Evolutionary conservation across 2,797 vertebrate species (phyloP).

Genomic region (Distichodus sexfasciatus): DNA sequence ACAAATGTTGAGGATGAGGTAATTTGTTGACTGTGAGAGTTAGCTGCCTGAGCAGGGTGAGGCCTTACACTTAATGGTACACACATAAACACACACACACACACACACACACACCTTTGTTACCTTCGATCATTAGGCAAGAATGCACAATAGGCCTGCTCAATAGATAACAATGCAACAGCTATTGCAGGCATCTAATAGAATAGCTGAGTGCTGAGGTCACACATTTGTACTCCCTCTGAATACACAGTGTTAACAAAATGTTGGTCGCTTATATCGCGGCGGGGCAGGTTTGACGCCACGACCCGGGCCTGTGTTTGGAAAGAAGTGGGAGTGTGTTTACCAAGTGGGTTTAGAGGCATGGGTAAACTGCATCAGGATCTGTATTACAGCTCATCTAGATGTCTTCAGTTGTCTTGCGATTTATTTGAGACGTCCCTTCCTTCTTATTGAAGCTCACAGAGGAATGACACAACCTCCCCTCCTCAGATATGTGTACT

Average conservation of each 20-base stretch:
- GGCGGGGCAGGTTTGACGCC: not conserved
- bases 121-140: not conserved
- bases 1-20: constrained; percentile 40
- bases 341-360: not conserved
- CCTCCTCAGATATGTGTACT: not conserved
- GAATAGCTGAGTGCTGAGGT: constrained; percentile 8
- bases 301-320: not conserved
- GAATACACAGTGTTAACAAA: not conserved
- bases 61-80: constrained; percentile 4
- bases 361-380: not conserved
- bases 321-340: not conserved
- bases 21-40: constrained; percentile 36
- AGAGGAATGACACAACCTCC: no score
- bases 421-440: not conserved
- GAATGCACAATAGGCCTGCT: not conserved
- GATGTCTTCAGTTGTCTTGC: not conserved
- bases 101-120: not conserved
- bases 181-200: not conserved
- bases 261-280: not conserved
- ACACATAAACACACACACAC: not conserved
- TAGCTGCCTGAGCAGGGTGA: constrained; percentile 20
- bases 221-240: constrained; percentile 8
- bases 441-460: constrained; percentile 9
- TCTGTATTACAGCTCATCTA: not conserved
- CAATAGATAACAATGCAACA: not conserved